Conservation (phyloP, 2,113 vertebrate genomes). For the Tringa solitaria region DNA sequence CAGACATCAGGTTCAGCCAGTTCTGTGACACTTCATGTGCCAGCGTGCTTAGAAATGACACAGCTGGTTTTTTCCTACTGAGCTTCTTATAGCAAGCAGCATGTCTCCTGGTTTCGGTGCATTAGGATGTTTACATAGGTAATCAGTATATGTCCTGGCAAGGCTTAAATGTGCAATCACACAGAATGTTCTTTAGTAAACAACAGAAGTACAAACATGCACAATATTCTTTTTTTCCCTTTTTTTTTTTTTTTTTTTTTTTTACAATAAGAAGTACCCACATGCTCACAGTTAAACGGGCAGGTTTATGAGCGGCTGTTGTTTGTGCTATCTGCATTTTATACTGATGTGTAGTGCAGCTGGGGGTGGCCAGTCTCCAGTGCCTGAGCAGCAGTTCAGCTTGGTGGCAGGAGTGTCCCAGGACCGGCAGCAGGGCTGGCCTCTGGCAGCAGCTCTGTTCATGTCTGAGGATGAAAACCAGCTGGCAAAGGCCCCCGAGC, state of each 20-base stretch:
- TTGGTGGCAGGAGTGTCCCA: not conserved
- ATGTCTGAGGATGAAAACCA: not conserved
- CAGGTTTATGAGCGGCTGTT: not conserved
- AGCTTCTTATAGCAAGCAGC: not conserved
- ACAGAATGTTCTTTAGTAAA: not conserved
- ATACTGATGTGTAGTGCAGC: accelerated
- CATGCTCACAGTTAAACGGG: too few species aligned
- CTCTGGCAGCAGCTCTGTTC: not conserved
- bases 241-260: not conserved
- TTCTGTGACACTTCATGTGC: not conserved
- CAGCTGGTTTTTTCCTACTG: not conserved
- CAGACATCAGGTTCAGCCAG: not conserved
- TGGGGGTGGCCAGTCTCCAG: accelerated
- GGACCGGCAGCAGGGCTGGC: not conserved
- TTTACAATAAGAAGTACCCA: too few species aligned
- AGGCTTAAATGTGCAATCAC: not conserved
- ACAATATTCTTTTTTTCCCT: not conserved
- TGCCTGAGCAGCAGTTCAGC: not conserved
- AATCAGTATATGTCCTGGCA: not conserved
- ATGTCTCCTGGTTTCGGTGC: not conserved
- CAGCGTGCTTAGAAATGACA: not conserved
- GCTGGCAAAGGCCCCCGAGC: not conserved
- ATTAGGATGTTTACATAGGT: not conserved
- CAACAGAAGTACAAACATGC: accelerated
- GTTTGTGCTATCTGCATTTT: accelerated